Evolutionary conservation across 2,113 vertebrate species (phyloP).

Genomic region (Collichthys lucidus): DNA sequence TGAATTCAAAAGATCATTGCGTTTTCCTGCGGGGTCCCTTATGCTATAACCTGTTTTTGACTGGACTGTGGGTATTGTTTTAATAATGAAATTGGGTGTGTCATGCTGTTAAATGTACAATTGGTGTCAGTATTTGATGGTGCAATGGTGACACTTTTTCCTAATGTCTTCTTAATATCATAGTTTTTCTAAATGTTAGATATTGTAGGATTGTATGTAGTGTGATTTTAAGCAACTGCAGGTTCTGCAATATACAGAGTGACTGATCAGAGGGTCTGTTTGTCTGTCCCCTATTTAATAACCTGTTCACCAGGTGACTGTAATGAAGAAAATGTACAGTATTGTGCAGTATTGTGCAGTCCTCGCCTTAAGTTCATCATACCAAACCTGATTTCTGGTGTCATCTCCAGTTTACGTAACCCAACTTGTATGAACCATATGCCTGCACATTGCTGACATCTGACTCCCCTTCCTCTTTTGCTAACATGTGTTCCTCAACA

Average conservation of each 20-base stretch:
- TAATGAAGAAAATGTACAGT: background rate
- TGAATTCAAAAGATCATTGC: background rate
- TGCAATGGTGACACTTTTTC: background rate
- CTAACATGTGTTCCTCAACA: conserved; percentile 77
- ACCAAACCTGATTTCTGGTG: conserved; percentile 46
- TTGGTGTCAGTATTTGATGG: conserved; percentile 3
- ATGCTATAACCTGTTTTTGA: background rate
- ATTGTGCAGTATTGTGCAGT: background rate
- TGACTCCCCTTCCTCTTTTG: conserved; percentile 60
- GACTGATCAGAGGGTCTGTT: background rate
- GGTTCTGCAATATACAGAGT: background rate
- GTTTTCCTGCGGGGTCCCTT: background rate
- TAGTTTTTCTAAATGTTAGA: background rate
- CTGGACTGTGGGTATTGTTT: conserved; percentile 1
- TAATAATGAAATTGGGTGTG: background rate
- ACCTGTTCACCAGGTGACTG: background rate
- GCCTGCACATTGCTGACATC: conserved; percentile 68
- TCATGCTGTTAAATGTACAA: background rate
- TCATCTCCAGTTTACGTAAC: conserved; percentile 62
- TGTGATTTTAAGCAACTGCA: background rate
- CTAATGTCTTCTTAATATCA: background rate
- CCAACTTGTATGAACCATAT: conserved; percentile 68
- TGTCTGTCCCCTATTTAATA: background rate
- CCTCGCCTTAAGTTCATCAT: background rate
- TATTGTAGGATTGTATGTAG: background rate